Percentiles rank a stretch among this genome's conserved stretches.
Conservation (phyloP, 2,113 vertebrate genomes). For the Prietella phreatophila region DNA sequence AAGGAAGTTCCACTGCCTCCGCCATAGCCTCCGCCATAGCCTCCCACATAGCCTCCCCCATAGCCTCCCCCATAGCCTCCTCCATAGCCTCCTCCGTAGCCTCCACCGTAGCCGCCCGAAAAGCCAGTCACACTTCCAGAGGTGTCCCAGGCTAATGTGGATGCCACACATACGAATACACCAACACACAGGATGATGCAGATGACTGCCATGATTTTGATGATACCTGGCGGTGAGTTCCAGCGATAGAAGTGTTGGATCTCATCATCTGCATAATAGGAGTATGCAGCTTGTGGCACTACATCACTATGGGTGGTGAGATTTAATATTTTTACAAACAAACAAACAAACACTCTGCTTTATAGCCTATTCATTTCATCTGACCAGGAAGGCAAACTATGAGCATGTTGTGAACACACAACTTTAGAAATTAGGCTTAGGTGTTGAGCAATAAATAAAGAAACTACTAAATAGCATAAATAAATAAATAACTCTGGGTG, state of each 20-base stretch:
- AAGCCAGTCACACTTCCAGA: conserved; percentile 64
- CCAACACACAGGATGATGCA: conserved; percentile 77
- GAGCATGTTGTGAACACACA: background rate
- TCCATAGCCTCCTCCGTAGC: conserved; percentile 48
- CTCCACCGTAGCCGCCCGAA: conserved; percentile 17
- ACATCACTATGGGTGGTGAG: conserved; percentile 53
- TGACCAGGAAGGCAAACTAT: background rate
- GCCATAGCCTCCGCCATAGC: background rate
- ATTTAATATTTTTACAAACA: background rate
- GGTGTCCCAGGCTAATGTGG: conserved; percentile 82
- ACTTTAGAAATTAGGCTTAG: background rate
- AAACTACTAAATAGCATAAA: background rate
- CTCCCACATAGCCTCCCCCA: conserved; percentile 51
- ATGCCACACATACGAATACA: conserved; percentile 87
- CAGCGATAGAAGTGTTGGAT: conserved; percentile 86
- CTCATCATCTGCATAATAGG: conserved; percentile 88
- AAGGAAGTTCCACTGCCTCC: conserved; percentile 27
- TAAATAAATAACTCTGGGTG: background rate
- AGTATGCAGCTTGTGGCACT: conserved; percentile 78
- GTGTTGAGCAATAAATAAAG: background rate
- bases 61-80: background rate
- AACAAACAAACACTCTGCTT: background rate
- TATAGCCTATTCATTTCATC: background rate
- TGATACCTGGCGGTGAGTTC: conserved; percentile 84
- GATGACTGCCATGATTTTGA: conserved; percentile 82